phyloP scores from a whole-genome alignment of 2,113 vertebrate species.

The Procapra przewalskii region DNA sequence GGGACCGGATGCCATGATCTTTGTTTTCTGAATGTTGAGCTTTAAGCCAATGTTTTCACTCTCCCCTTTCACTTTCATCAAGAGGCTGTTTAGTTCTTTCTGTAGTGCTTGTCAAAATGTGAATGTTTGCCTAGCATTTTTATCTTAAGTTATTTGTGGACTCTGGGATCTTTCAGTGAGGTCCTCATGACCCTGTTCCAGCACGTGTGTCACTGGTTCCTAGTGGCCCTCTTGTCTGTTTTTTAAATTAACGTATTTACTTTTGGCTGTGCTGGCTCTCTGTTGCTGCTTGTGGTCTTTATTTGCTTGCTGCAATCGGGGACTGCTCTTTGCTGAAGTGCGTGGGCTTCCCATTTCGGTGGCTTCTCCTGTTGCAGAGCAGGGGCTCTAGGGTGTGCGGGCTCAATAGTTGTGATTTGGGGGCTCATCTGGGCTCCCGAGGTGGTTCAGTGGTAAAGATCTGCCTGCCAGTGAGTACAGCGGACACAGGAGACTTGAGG shows the following conservation, averaged over 20 bases:
- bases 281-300: not conserved
- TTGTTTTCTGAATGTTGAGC: too few relatives aligned
- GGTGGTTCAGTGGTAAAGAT: not conserved
- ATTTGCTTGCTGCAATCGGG: not conserved
- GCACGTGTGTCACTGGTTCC: not conserved
- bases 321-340: not conserved
- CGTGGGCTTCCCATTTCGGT: fast-evolving
- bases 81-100: not conserved
- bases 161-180: not conserved
- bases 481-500: not conserved
- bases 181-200: not conserved
- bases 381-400: fast-evolving
- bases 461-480: not conserved
- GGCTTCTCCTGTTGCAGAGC: not conserved
- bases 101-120: not conserved
- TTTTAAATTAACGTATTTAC: not conserved
- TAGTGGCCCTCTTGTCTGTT: not conserved
- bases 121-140: not conserved
- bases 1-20: too few relatives aligned
- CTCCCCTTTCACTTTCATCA: too few relatives aligned
- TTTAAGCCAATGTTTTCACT: too few relatives aligned
- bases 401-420: not conserved
- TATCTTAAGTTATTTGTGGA: not conserved
- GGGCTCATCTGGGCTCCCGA: not conserved
- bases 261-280: not conserved